Evolutionary conservation across 2,797 vertebrate species (phyloP).

Genomic region (Pyrrhura leucotis): DNA sequence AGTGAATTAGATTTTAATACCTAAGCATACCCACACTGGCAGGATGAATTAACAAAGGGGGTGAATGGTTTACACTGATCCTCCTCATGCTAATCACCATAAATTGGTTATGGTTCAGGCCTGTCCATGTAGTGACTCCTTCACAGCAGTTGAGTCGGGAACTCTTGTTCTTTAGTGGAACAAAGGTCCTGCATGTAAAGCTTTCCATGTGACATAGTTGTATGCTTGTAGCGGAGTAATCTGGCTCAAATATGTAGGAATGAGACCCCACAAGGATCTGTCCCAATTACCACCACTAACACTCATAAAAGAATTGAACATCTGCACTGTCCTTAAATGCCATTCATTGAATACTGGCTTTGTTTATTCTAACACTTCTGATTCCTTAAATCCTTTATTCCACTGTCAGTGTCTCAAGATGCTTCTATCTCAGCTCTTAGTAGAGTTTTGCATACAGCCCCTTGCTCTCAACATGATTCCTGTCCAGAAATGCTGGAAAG

Average conservation of each 20-base stretch:
- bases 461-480: neutral
- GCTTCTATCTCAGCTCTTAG: neutral
- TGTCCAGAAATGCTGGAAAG: neutral
- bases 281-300: neutral
- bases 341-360: accelerated
- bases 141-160: neutral
- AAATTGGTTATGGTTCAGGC: neutral
- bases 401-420: neutral
- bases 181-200: neutral
- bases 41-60: neutral
- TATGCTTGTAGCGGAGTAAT: accelerated
- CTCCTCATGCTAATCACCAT: neutral
- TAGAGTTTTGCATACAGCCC: neutral
- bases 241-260: neutral
- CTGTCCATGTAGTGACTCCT: neutral
- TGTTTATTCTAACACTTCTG: neutral
- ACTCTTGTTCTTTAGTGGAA: neutral
- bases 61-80: neutral
- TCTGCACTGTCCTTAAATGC: neutral
- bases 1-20: neutral
- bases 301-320: neutral
- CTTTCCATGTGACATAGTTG: accelerated
- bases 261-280: neutral
- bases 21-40: neutral
- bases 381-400: neutral